Conservation (phyloP, 2,888 invertebrate genomes). For the Tiphia femorata region DNA sequence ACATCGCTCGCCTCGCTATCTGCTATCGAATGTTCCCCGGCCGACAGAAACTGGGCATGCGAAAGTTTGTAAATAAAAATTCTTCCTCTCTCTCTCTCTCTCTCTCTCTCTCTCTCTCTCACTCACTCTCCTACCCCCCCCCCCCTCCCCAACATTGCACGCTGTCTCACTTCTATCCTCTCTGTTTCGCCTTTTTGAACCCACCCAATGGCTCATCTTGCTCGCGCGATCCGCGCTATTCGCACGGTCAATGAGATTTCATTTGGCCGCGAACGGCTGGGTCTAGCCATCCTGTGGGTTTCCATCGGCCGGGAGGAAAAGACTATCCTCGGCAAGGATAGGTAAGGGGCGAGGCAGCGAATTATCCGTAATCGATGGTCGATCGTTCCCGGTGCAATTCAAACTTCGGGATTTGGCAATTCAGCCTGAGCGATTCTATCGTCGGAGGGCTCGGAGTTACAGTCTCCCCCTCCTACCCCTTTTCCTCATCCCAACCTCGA, state of each 20-base stretch:
- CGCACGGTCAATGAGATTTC: background rate
- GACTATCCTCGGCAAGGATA: background rate
- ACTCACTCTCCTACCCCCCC: background rate
- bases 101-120: too few species aligned
- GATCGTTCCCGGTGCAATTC: slow-evolving; percentile 22
- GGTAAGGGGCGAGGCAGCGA: slow-evolving; percentile 22
- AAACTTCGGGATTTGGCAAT: slow-evolving; percentile 31
- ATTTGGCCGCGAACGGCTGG: background rate
- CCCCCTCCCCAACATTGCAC: background rate
- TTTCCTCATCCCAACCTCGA: too few species aligned
- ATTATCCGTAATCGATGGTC: slow-evolving; percentile 39
- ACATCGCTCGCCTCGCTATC: too few species aligned
- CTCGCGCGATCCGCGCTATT: background rate
- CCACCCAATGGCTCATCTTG: background rate
- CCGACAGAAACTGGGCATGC: too few species aligned
- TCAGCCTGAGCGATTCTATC: slow-evolving; percentile 15
- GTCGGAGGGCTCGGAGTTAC: too few species aligned
- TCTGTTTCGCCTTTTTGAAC: background rate
- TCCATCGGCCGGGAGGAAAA: background rate
- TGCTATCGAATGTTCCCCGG: too few species aligned
- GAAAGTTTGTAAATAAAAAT: too few species aligned
- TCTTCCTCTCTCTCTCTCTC: too few species aligned
- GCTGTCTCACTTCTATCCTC: background rate
- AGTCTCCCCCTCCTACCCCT: too few species aligned
- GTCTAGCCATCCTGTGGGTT: too few species aligned